These are phyloP conservation scores for Herminia tarsipennalis DNA, from an alignment of 2,888 invertebrate genomes.

Conservation along the genomic window DNA sequence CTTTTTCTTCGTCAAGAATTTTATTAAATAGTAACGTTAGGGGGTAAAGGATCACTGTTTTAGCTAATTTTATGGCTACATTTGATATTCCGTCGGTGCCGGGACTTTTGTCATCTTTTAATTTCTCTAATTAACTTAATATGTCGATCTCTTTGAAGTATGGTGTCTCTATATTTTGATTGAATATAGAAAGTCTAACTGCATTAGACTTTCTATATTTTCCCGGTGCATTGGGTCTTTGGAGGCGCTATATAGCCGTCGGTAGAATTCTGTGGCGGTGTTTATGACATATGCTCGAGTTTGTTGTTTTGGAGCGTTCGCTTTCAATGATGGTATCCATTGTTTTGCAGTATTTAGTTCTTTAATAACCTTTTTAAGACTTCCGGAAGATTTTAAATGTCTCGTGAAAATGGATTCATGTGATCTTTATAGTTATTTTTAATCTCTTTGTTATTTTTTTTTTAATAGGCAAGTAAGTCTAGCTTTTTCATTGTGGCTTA, in stretches of 20 bases:
- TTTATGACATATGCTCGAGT: slow-evolving; percentile 19
- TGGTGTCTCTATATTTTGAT: neutral
- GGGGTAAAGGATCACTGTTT: slow-evolving; percentile 14
- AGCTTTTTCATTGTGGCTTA: neutral
- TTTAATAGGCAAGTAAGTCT: neutral
- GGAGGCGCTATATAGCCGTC: slow-evolving; percentile 6
- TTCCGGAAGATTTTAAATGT: neutral
- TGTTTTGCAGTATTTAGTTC: neutral
- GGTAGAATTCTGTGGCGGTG: slow-evolving; percentile 22
- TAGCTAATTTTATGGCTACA: slow-evolving; percentile 25
- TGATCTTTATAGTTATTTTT: neutral
- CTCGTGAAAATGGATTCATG: neutral
- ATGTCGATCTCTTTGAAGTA: slow-evolving; percentile 11
- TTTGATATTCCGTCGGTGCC: slow-evolving; percentile 31
- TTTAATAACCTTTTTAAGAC: neutral
- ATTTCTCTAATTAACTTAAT: slow-evolving; percentile 18
- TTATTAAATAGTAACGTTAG: slow-evolving; percentile 27
- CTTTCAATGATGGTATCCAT: slow-evolving; percentile 1
- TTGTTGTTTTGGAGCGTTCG: neutral
- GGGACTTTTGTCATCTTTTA: slow-evolving; percentile 30
- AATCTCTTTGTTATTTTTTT: neutral
- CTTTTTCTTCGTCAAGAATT: slow-evolving; percentile 21
- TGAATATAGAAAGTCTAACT: too few relatives aligned
- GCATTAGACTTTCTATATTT: neutral
- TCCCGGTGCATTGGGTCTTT: neutral